Evolutionary conservation across 1,140 invertebrate species (phyloP).

Genomic region (Drosophila miranda): DNA sequence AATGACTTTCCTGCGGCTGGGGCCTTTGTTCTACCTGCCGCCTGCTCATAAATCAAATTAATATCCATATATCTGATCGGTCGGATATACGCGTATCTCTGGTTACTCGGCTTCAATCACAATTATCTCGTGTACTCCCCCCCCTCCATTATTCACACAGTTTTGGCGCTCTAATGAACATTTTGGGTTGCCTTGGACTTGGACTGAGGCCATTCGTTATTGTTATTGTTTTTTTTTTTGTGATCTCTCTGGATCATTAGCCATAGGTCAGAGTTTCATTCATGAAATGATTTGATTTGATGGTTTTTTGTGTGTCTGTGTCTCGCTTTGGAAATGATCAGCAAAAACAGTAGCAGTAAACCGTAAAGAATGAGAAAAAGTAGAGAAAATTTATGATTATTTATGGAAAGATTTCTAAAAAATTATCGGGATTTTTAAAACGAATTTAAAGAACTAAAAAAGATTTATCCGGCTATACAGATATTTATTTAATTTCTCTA

Average conservation of each 20-base stretch:
- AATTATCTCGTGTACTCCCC: constrained; percentile 44
- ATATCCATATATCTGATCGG: constrained; percentile 42
- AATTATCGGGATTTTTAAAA: too few species aligned
- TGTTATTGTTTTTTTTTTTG: constrained; percentile 11
- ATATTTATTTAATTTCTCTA: neutral
- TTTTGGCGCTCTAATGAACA: constrained; percentile 60
- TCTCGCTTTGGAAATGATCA: constrained; percentile 17
- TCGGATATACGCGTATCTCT: neutral
- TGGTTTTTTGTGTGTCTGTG: neutral
- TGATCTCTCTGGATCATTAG: constrained; percentile 46
- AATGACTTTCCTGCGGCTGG: constrained; percentile 45
- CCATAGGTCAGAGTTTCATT: constrained; percentile 51
- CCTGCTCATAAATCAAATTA: constrained; percentile 47
- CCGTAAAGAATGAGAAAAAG: too few species aligned
- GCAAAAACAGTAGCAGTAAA: constrained; percentile 38
- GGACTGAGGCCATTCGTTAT: constrained; percentile 15
- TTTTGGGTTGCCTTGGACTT: constrained; percentile 51
- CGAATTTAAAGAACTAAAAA: neutral
- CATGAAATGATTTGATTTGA: constrained; percentile 44
- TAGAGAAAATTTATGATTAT: neutral
- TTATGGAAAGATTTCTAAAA: neutral
- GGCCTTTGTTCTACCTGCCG: constrained; percentile 35
- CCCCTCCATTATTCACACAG: constrained; percentile 46
- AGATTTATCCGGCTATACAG: too few species aligned
- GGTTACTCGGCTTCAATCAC: constrained; percentile 25